phyloP scores from a whole-genome alignment of 2,797 vertebrate species.

The Poeciliopsis turneri region DNA sequence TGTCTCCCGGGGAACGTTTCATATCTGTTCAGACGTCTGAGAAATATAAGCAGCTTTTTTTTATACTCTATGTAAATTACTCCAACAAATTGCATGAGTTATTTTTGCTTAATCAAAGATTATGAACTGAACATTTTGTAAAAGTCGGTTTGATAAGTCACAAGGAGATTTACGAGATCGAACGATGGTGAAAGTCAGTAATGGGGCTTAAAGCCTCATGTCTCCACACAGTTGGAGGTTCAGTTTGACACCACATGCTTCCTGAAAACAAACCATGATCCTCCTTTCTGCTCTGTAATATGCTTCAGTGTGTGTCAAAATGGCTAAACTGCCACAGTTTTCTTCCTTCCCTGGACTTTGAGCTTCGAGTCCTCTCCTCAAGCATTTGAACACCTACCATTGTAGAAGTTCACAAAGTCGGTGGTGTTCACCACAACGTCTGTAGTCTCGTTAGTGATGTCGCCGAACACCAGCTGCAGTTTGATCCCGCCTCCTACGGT shows the following conservation, averaged over 20 bases:
- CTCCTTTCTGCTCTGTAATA: not conserved
- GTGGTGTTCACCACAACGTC: constrained; percentile 76
- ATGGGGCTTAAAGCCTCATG: not conserved
- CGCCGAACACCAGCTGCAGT: constrained; percentile 71
- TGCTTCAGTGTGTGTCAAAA: not conserved
- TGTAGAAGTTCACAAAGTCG: constrained; percentile 54
- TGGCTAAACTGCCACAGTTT: not conserved
- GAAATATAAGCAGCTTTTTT: not conserved
- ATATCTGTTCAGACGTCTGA: not conserved
- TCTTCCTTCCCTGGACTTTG: not conserved
- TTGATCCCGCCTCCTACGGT: constrained; percentile 26
- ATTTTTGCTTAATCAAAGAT: not conserved
- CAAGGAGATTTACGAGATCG: not conserved
- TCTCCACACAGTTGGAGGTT: not conserved
- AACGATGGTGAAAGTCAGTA: not conserved
- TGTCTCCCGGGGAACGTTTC: no score
- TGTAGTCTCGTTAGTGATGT: constrained; percentile 74
- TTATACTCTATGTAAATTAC: not conserved
- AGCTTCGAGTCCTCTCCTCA: no score
- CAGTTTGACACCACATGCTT: not conserved
- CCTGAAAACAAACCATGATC: not conserved
- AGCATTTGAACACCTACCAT: constrained; percentile 30
- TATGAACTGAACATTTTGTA: not conserved
- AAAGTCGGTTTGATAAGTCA: not conserved
- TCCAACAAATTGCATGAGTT: not conserved